Conservation (phyloP, 2,888 invertebrate genomes). For the Syrista parreyssii region DNA sequence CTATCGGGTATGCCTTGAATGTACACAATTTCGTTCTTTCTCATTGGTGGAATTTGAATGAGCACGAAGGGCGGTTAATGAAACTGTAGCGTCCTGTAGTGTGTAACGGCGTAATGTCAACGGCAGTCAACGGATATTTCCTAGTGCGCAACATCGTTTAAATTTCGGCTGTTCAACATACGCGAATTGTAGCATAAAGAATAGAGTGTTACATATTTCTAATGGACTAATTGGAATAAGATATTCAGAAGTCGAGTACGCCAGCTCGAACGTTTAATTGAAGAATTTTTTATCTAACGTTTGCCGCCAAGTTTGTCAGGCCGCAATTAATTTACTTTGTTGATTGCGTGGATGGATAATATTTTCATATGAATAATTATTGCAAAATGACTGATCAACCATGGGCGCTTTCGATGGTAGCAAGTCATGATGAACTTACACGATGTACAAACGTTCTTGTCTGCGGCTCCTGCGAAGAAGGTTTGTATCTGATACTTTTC, state of each 20-base stretch:
- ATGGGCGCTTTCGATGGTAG: slow-evolving; percentile 71
- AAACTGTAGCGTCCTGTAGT: not conserved
- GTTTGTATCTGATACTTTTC: slow-evolving; percentile 64
- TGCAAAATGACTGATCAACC: slow-evolving; percentile 5
- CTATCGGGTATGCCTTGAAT: not conserved
- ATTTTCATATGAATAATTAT: not conserved
- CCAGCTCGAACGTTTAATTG: not conserved
- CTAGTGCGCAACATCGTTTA: not conserved
- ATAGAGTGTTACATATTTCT: not conserved
- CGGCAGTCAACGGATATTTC: not conserved
- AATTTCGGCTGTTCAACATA: not conserved
- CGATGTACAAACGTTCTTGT: slow-evolving; percentile 75
- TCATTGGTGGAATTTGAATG: not conserved
- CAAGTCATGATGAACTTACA: slow-evolving; percentile 79
- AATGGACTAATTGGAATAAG: not conserved
- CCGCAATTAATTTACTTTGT: not conserved
- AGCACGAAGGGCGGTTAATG: not conserved
- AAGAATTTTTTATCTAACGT: not conserved
- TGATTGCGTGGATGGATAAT: not conserved
- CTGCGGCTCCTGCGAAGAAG: slow-evolving; percentile 77
- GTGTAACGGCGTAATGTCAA: not conserved
- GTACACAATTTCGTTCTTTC: not conserved
- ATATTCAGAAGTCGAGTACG: not conserved
- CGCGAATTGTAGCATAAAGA: not conserved
- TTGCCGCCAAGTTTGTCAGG: not conserved